Conservation (phyloP, 1,140 invertebrate genomes). For the Aphelenchoides besseyi region DNA sequence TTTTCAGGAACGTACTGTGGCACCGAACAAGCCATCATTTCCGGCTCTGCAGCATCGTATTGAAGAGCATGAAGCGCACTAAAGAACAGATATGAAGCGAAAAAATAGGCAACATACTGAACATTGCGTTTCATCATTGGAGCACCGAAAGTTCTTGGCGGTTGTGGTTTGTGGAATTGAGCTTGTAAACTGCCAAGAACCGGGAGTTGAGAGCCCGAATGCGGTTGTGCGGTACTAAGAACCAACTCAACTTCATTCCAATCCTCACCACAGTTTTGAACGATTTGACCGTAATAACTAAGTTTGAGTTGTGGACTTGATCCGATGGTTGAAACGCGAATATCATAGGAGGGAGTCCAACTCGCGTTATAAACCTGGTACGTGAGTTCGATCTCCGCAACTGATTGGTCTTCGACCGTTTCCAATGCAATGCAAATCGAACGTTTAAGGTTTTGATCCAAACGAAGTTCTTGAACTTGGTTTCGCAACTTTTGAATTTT, state of each 20-base stretch:
- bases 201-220: neutral
- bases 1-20: slow-evolving; percentile 7
- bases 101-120: neutral
- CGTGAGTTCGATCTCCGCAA: slow-evolving; percentile 50
- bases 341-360: slow-evolving; percentile 64
- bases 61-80: neutral
- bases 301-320: slow-evolving; percentile 50
- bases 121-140: slow-evolving; percentile 34
- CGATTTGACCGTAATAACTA: slow-evolving; percentile 51
- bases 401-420: slow-evolving; percentile 12
- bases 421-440: slow-evolving; percentile 31
- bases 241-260: slow-evolving; percentile 42
- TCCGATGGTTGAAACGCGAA: slow-evolving; percentile 59
- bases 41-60: neutral
- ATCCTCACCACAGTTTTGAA: neutral
- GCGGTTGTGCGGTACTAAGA: slow-evolving; percentile 48
- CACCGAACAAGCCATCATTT: neutral
- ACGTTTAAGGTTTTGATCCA: neutral
- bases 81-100: no score
- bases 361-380: slow-evolving; percentile 62
- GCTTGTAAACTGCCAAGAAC: neutral
- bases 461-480: neutral
- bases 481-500: neutral
- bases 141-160: slow-evolving; percentile 55
- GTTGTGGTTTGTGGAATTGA: neutral